Conservation (phyloP, 2,113 vertebrate genomes). For the Odocoileus hemionus region DNA sequence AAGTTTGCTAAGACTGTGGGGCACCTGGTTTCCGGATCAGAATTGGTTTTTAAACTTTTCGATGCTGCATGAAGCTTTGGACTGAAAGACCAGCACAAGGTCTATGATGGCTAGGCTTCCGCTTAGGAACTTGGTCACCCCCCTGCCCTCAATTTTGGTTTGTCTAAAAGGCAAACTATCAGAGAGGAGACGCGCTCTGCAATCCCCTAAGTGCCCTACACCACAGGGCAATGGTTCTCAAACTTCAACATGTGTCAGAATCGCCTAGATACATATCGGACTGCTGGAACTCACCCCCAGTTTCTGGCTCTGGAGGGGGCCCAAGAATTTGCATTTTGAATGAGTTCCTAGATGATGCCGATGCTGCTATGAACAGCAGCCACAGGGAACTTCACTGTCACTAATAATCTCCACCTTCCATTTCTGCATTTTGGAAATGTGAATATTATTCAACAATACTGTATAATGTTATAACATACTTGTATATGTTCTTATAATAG, state of each 20-base stretch:
- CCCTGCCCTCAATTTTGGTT: neutral
- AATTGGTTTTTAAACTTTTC: neutral
- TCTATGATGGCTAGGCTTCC: neutral
- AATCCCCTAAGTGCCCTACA: neutral
- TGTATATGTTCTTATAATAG: neutral
- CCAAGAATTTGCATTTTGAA: neutral
- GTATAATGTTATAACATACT: neutral
- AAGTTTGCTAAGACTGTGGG: neutral
- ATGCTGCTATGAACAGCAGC: neutral
- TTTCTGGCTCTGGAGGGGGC: neutral
- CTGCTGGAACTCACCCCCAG: neutral
- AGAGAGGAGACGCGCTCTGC: neutral
- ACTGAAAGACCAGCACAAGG: neutral
- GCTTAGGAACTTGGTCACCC: neutral
- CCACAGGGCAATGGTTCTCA: neutral
- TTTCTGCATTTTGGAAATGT: neutral
- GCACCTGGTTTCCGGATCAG: neutral
- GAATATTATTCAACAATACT: neutral
- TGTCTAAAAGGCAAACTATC: neutral
- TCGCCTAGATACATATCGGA: neutral
- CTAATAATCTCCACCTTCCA: neutral
- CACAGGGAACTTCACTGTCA: neutral
- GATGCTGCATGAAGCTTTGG: neutral
- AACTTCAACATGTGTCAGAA: neutral
- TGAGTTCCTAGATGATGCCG: neutral